Base-by-base conservation (phyloP, 2,113 vertebrate species). In the Ceyx melanurus region DNA sequence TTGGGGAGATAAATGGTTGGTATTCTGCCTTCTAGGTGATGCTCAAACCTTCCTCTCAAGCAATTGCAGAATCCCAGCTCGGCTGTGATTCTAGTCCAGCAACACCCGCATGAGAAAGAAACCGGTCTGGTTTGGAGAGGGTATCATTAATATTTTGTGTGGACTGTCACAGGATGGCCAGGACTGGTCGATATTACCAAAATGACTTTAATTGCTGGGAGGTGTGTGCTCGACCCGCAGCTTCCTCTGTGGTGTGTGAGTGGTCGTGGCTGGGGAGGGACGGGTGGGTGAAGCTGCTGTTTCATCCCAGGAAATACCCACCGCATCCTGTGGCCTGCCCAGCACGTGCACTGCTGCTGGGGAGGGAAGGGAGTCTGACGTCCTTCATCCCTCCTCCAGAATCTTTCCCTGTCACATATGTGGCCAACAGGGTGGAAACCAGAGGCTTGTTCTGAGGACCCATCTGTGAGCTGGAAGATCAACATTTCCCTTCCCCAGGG, bases 401-500 rank as follows among this genome's bases (percentile, higher is more conserved):
- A 54, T 33, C 85, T 58, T 20, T 74, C 64, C 89, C 58, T 60
- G 37, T 46, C 19, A 4, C 70, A 37, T 56, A 60, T 11, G 0
- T 56, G 57, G 46, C 81, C 73, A 65, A 11, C 0, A 1, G 68
- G 65, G 29, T 93, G 70, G 83, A 71, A 84, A 74, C 43, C 25
- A 23, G 60, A 80, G 81, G 76, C 18, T 75, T 2, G 9, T 86
- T 90, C 83, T 48, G 37, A 88, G 50, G 72, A 54, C 64, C 92
- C 92, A 86, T 92, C 92, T 78, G 83, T 67, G 86, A 88, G 89
- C 83, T 80, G 48, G 77, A 77, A 40, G 86, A 89, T 90, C 73
- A 84, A 65, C 61, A 19, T 77, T 94, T 93, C 89, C 64, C 43
- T 23, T 70, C 79, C 80, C 65, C 2, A 8, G 35, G 42, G 86